A percentile compares a stretch with the other conserved stretches of the same genome.
These are phyloP conservation scores for Slavum lentiscoides DNA, from an alignment of 2,888 invertebrate genomes.

Conservation along the genomic window DNA sequence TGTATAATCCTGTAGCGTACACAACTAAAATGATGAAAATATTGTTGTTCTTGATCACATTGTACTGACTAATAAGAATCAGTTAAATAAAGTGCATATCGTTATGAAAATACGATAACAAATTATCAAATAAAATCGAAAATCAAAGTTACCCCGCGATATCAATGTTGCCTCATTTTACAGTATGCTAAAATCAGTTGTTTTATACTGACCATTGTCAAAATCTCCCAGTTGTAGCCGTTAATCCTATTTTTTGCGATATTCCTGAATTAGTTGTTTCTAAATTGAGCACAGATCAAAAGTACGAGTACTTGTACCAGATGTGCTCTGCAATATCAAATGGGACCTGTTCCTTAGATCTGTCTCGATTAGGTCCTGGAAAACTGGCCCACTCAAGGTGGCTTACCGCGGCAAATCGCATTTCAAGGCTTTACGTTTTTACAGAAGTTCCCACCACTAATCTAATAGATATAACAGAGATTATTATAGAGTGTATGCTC, in stretches of 20 bases:
- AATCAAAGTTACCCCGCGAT: too few relatives aligned
- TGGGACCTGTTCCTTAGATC: slow-evolving; percentile 53
- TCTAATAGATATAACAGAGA: slow-evolving; percentile 46
- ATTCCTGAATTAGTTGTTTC: slow-evolving; percentile 16
- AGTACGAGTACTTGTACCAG: slow-evolving; percentile 30
- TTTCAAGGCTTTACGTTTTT: slow-evolving; percentile 55
- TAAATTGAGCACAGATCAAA: slow-evolving; percentile 56
- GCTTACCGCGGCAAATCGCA: slow-evolving; percentile 56
- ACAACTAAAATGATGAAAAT: too few relatives aligned
- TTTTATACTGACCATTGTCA: slow-evolving; percentile 48
- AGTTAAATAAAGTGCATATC: too few relatives aligned
- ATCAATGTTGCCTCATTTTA: too few relatives aligned
- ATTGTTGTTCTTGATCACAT: too few relatives aligned
- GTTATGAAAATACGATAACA: too few relatives aligned
- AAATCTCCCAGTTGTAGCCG: slow-evolving; percentile 36
- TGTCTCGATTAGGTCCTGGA: slow-evolving; percentile 55
- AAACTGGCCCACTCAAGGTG: slow-evolving; percentile 55
- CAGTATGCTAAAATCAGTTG: too few relatives aligned
- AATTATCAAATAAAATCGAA: too few relatives aligned
- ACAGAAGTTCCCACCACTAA: slow-evolving; percentile 51
- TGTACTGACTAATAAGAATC: too few relatives aligned
- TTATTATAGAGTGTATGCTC: slow-evolving; percentile 55
- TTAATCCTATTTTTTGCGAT: slow-evolving; percentile 4
- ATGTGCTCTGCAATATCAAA: slow-evolving; percentile 53
- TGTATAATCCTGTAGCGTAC: too few relatives aligned